These are phyloP conservation scores for Sinelater perroti DNA, from an alignment of 2,888 invertebrate genomes.

Conservation along the genomic window DNA sequence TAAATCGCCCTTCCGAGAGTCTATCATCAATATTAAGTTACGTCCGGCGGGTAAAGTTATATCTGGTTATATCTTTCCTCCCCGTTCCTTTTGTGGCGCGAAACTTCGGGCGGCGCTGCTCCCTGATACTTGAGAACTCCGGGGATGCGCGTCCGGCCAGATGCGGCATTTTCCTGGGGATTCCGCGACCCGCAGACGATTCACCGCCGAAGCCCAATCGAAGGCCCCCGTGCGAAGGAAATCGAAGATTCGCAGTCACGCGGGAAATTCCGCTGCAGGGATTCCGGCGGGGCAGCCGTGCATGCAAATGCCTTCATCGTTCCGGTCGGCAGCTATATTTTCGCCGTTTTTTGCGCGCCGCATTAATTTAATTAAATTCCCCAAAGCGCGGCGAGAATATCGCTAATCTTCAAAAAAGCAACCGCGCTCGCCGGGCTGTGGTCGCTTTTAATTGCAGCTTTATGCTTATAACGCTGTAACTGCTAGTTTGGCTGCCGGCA, in stretches of 20 bases:
- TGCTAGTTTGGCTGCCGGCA: too few relatives aligned
- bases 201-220: neutral
- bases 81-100: conserved; percentile 29
- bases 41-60: conserved; percentile 52
- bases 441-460: conserved; percentile 2
- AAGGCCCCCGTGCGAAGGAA: neutral
- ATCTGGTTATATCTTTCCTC: conserved; percentile 47
- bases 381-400: neutral
- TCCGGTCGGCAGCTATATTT: neutral
- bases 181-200: neutral
- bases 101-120: conserved; percentile 21
- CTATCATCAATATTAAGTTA: conserved; percentile 53
- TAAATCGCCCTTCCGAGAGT: conserved; percentile 52
- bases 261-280: conserved; percentile 1
- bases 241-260: neutral
- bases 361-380: conserved; percentile 16
- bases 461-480: too few relatives aligned
- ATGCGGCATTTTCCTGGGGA: neutral
- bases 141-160: neutral
- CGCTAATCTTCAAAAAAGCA: neutral
- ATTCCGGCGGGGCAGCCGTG: neutral
- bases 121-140: neutral
- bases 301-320: conserved; percentile 4
- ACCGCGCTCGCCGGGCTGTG: neutral
- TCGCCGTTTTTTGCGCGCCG: neutral